Evolutionary conservation across 2,113 vertebrate species (phyloP).

Genomic region (Bagarius yarrelli): DNA sequence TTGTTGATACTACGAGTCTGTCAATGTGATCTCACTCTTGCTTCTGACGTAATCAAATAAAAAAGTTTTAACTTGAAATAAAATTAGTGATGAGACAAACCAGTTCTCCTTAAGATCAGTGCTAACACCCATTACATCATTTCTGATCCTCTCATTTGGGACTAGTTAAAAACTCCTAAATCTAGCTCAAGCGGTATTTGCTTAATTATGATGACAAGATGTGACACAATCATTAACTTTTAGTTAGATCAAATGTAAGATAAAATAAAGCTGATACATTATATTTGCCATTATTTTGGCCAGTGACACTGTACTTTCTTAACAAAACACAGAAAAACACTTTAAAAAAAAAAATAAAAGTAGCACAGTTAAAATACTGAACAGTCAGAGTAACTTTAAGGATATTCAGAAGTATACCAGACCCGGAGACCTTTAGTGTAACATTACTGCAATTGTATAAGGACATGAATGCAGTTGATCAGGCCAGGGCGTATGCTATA

Average conservation of each 20-base stretch:
- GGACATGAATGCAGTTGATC: not conserved
- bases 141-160: constrained; percentile 28
- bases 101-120: constrained; percentile 37
- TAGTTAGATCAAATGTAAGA: not conserved
- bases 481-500: not conserved
- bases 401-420: not conserved
- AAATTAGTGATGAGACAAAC: constrained; percentile 34
- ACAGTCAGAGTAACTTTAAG: not conserved
- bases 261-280: not conserved
- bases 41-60: constrained; percentile 23
- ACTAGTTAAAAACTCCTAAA: constrained; percentile 18
- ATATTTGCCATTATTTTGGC: not conserved
- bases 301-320: not conserved
- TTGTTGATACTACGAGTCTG: constrained; percentile 9
- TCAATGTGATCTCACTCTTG: constrained; percentile 39
- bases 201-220: constrained; percentile 13
- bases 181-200: constrained; percentile 23
- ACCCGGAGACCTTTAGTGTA: not conserved
- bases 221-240: not conserved
- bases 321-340: not conserved
- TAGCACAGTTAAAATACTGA: not conserved
- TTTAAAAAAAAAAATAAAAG: not conserved
- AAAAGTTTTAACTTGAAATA: constrained; percentile 32
- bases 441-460: not conserved
- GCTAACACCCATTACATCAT: constrained; percentile 46